Percentiles rank a stretch among this genome's conserved stretches.
Conservation (phyloP, 2,888 invertebrate species). For the Priocnemis perturbator region DNA sequence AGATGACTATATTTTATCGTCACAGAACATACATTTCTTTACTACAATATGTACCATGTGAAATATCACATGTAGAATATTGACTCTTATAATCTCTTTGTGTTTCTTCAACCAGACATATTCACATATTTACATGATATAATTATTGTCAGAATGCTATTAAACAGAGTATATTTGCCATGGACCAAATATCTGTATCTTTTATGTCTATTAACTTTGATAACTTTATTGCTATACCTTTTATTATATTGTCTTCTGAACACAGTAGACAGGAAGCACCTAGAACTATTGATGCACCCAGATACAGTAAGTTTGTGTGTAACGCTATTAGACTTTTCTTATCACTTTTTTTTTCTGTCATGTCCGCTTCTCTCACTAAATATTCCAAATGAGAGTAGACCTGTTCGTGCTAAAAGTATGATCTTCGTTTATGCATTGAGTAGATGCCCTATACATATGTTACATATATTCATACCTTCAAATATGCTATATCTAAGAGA, state of each 20-base stretch:
- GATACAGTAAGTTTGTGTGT: constrained; percentile 54
- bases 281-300: constrained; percentile 55
- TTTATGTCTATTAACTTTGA: constrained; percentile 47
- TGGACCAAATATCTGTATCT: constrained; percentile 44
- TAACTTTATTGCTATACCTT: constrained; percentile 39
- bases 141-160: constrained; percentile 46
- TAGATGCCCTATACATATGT: not conserved
- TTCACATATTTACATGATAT: not conserved
- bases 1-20: too few relatives aligned
- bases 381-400: constrained; percentile 36
- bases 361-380: constrained; percentile 28
- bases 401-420: constrained; percentile 41
- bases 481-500: constrained; percentile 49
- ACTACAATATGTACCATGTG: too few relatives aligned
- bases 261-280: constrained; percentile 49
- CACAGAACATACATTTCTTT: too few relatives aligned
- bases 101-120: not conserved
- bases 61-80: too few relatives aligned
- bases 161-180: constrained; percentile 54
- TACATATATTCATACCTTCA: constrained; percentile 54
- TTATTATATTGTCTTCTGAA: constrained; percentile 17
- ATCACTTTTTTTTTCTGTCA: constrained; percentile 9
- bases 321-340: constrained; percentile 42
- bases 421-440: constrained; percentile 1
- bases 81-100: too few relatives aligned